Evolutionary conservation across 2,888 invertebrate genomes (phyloP).

Genomic region (Oithona nana): DNA sequence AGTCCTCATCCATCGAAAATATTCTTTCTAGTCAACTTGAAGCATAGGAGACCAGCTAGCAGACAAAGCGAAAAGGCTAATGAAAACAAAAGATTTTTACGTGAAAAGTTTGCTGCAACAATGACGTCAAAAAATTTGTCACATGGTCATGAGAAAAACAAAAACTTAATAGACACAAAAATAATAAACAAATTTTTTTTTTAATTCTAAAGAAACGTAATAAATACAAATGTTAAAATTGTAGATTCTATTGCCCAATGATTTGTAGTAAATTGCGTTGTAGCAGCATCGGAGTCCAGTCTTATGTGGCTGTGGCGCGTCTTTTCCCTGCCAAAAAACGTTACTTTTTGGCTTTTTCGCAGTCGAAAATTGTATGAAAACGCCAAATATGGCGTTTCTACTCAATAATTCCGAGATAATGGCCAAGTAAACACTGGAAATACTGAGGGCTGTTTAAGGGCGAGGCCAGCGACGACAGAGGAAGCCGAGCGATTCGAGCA

Average conservation of each 20-base stretch:
- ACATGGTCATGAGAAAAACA: too few relatives aligned
- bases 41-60: not conserved
- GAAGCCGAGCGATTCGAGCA: not conserved
- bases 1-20: too few relatives aligned
- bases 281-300: not conserved
- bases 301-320: not conserved
- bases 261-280: not conserved
- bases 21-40: not conserved
- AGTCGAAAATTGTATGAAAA: too few relatives aligned
- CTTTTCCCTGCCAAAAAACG: not conserved
- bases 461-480: not conserved
- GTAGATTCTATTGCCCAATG: not conserved
- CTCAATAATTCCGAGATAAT: too few relatives aligned
- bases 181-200: too few relatives aligned
- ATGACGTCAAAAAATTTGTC: too few relatives aligned
- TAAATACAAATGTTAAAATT: too few relatives aligned
- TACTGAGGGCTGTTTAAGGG: not conserved
- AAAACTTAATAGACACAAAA: too few relatives aligned
- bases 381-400: too few relatives aligned
- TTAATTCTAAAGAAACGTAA: too few relatives aligned
- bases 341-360: not conserved
- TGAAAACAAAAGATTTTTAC: not conserved
- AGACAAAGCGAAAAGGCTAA: not conserved
- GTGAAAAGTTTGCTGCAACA: too few relatives aligned
- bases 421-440: too few relatives aligned